Evolutionary conservation across 2,888 invertebrate genomes (phyloP).

Genomic region (Tuta absoluta): DNA sequence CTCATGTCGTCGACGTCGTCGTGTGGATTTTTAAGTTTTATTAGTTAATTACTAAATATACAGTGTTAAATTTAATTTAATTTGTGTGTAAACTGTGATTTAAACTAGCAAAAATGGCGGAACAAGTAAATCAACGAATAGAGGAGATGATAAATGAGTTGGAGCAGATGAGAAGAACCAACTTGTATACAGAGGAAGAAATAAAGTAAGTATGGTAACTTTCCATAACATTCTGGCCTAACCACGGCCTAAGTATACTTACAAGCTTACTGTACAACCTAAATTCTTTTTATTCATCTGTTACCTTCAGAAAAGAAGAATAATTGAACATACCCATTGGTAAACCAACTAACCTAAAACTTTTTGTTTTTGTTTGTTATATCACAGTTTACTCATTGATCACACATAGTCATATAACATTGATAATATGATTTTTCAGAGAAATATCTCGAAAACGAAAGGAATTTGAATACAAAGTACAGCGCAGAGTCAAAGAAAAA

Average conservation of each 20-base stretch:
- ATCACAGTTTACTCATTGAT: too few species aligned
- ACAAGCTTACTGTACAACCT: not conserved
- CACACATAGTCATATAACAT: too few species aligned
- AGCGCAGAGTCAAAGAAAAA: slow-evolving; percentile 84
- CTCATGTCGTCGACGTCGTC: slow-evolving; percentile 24
- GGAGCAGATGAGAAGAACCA: slow-evolving; percentile 88
- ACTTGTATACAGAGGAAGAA: slow-evolving; percentile 86
- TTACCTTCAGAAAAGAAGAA: too few species aligned
- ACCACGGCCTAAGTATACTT: not conserved
- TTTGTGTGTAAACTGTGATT: not conserved
- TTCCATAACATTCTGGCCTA: not conserved
- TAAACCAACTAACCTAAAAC: too few species aligned
- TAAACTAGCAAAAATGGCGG: slow-evolving; percentile 83
- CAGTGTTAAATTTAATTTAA: not conserved
- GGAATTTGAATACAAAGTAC: slow-evolving; percentile 87
- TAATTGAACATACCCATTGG: too few species aligned
- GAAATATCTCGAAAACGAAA: slow-evolving; percentile 85
- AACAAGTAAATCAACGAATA: slow-evolving; percentile 88
- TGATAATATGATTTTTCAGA: slow-evolving; percentile 63
- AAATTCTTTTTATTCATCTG: not conserved
- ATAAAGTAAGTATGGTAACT: slow-evolving; percentile 78
- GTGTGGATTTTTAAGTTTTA: not conserved
- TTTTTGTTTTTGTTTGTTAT: too few species aligned
- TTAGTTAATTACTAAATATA: not conserved
- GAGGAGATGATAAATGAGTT: slow-evolving; percentile 91